These are phyloP conservation scores for Coilia nasus DNA, from an alignment of 2,797 vertebrate genomes.

Conservation along the genomic window DNA sequence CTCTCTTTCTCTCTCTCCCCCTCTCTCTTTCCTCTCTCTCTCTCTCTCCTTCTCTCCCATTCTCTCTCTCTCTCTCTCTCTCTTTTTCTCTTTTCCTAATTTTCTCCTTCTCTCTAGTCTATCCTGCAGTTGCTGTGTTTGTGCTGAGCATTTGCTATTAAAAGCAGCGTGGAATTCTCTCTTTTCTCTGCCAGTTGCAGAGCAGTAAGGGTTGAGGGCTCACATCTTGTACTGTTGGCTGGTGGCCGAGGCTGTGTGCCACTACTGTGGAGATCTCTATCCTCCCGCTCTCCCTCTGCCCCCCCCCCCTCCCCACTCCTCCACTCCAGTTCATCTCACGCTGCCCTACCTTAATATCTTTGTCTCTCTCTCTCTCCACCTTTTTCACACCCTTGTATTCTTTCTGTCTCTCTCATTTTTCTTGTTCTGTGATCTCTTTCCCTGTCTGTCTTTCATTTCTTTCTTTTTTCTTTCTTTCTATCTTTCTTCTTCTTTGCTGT, in stretches of 20 bases:
- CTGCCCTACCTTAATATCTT: neutral
- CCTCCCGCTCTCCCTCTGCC: constrained; percentile 31
- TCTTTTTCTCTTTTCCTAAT: no score
- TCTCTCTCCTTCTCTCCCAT: neutral
- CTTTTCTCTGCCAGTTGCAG: neutral
- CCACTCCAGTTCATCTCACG: neutral
- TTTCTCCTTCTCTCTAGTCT: neutral
- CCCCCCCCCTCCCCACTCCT: neutral
- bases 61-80: no score
- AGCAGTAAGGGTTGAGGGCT: neutral
- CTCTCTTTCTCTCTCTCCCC: constrained; percentile 38
- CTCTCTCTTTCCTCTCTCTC: constrained; percentile 39
- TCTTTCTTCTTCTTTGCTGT: neutral
- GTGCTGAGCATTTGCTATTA: neutral
- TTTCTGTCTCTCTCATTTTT: neutral
- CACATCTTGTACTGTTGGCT: neutral
- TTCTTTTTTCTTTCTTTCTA: no score
- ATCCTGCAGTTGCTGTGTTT: neutral
- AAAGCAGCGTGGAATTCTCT: neutral
- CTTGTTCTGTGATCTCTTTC: neutral
- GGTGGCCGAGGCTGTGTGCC: neutral
- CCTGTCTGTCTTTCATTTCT: no score
- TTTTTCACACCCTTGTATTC: neutral
- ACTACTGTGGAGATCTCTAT: neutral
- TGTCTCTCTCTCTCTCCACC: neutral